A percentile compares a stretch with the other conserved stretches of the same genome.
These are phyloP conservation scores for Tachysurus vachellii DNA, from an alignment of 2,113 vertebrate species.

Conservation along the genomic window DNA sequence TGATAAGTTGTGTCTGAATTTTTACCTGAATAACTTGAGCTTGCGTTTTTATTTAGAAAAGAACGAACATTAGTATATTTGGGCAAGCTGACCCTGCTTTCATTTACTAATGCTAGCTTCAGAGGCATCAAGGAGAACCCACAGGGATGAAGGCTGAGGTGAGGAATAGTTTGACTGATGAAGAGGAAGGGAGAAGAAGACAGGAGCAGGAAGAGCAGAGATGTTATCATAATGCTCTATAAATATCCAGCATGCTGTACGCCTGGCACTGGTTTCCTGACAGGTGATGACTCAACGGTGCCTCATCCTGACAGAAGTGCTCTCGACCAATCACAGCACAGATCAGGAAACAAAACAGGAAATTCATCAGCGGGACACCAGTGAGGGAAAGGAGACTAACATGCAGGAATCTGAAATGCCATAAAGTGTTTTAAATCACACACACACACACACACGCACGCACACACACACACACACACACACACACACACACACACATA, in stretches of 20 bases:
- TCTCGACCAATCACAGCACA: conserved; percentile 53
- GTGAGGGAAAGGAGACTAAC: neutral
- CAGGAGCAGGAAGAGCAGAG: neutral
- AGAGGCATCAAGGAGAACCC: neutral
- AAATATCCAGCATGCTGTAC: conserved; percentile 35
- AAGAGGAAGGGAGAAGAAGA: neutral
- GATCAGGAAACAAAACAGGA: conserved; percentile 46
- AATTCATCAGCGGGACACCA: conserved; percentile 19
- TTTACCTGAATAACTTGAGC: neutral
- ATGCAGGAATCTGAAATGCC: neutral
- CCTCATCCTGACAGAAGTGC: conserved; percentile 56
- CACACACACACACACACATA: too few relatives aligned
- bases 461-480: too few relatives aligned
- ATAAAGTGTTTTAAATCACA: neutral
- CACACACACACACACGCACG: too few relatives aligned
- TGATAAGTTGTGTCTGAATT: neutral
- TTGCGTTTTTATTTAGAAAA: neutral
- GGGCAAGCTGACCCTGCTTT: neutral
- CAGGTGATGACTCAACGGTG: conserved; percentile 50
- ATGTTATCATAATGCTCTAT: conserved; percentile 26
- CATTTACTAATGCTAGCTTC: neutral
- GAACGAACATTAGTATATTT: neutral
- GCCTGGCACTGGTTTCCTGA: conserved; percentile 45
- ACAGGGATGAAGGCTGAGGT: neutral
- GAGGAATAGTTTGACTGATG: neutral